Evolutionary conservation across 1,140 invertebrate species (phyloP).

Genomic region (Drosophila guanche): DNA sequence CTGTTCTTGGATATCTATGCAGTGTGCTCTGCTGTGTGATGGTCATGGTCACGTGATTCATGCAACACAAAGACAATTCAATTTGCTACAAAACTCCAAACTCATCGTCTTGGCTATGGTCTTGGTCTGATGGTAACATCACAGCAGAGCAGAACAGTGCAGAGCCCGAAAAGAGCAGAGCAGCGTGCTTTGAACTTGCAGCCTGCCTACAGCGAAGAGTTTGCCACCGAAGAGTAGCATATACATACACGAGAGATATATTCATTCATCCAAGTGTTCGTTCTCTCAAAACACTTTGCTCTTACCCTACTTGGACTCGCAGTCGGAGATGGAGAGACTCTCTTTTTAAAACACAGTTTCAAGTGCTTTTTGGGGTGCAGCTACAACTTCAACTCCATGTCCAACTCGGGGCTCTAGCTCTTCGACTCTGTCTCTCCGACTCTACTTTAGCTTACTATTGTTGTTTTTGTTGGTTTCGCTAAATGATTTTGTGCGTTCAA

Average conservation of each 20-base stretch:
- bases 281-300: conserved; percentile 65
- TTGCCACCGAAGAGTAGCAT: conserved; percentile 19
- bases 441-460: conserved; percentile 31
- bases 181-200: conserved; percentile 79
- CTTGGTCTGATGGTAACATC: conserved; percentile 62
- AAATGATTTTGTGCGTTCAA: conserved; percentile 84
- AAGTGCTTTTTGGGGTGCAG: conserved; percentile 73
- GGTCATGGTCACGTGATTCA: conserved; percentile 83
- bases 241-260: conserved; percentile 18
- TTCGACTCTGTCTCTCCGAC: conserved; percentile 25
- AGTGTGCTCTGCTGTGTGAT: conserved; percentile 17
- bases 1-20: conserved; percentile 46
- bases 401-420: conserved; percentile 10
- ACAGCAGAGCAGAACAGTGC: no score
- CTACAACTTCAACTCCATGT: conserved; percentile 38
- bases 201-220: conserved; percentile 37
- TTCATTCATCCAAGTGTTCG: conserved; percentile 74
- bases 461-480: conserved; percentile 80
- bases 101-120: conserved; percentile 70
- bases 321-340: conserved; percentile 31
- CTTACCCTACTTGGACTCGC: conserved; percentile 67
- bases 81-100: conserved; percentile 78
- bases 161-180: not conserved
- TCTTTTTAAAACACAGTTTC: conserved; percentile 73
- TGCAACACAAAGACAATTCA: conserved; percentile 82